Base-by-base conservation (phyloP, 2,113 vertebrate genomes). In the Arvicanthis niloticus region DNA sequence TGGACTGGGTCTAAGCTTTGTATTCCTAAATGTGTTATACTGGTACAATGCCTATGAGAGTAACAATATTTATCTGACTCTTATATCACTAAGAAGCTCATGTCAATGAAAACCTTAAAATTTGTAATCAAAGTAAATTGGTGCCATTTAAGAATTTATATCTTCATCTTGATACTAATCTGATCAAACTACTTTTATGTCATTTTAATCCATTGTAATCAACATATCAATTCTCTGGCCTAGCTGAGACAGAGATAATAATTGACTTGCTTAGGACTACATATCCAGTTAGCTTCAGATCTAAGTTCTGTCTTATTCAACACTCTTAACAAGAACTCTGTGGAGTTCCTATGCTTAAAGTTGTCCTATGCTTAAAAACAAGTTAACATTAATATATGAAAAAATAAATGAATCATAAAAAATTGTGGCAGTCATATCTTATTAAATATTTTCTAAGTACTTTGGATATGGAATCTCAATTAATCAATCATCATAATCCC, bases 151-250 rank as follows among this genome's bases (percentile, higher is more conserved):
- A n/a, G n/a, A n/a, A n/a, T n/a, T n/a, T n/a, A n/a, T n/a, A n/a
- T n/a, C n/a, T n/a, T n/a, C n/a, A n/a, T n/a, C n/a, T n/a, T n/a
- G n/a, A n/a, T n/a, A n/a, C n/a, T n/a, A n/a, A 85, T 1, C 70
- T 85, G 19, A 94, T 13, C 75, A 40, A 95, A 89, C 88, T 42
- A 17, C 12, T 58, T 96, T 84, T 48, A 12, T 85, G 16, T 6
- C 2, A 51, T 68, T 78, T 68, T 94, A 42, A 68, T 72, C 21
- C 68, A 48, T 67, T 93, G 89, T 60, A 89, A 92, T 93, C 75
- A 48, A 70, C 12, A 2, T 48, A 82, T 37, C 37, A 51, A 21
- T 31, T 87, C 60, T 72, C 5, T 90, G 72, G 24, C 56, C 62
- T 92, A 78, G 88, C 17, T 88, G 37, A 95, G 56, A 67, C 48